Percentiles rank a stretch among this genome's conserved stretches.
These are phyloP conservation scores for Lamellibrachia satsuma DNA, from an alignment of 2,888 invertebrate species.

Conservation along the genomic window DNA sequence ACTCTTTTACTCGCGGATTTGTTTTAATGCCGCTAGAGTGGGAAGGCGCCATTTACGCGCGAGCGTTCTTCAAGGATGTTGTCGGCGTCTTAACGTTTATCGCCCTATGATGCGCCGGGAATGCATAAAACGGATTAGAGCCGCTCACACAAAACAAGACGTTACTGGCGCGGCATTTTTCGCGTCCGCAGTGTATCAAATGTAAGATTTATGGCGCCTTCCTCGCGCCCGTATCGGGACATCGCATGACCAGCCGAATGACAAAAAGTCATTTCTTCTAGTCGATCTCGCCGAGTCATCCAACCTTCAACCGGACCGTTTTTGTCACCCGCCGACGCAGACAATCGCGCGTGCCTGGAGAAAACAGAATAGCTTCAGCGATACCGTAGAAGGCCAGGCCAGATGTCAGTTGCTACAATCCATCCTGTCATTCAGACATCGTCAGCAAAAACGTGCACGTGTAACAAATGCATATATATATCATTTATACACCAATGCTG, in stretches of 20 bases:
- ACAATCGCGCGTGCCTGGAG: slow-evolving; percentile 6
- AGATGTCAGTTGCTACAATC: background rate
- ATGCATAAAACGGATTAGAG: slow-evolving; percentile 11
- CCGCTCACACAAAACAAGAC: background rate
- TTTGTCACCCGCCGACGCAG: background rate
- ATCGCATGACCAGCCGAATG: background rate
- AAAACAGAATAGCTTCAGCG: background rate
- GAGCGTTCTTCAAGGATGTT: background rate
- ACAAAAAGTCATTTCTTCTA: background rate
- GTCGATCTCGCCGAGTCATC: slow-evolving; percentile 6
- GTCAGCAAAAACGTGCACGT: background rate
- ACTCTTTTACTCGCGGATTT: background rate
- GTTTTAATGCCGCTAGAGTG: slow-evolving; percentile 3
- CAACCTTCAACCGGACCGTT: background rate
- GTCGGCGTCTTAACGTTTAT: slow-evolving; percentile 3
- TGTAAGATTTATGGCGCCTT: slow-evolving; percentile 3
- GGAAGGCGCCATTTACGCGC: background rate
- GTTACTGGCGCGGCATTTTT: background rate
- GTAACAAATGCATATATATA: background rate
- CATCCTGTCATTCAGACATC: background rate
- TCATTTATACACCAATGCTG: background rate
- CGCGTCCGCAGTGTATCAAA: background rate
- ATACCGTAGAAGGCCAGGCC: background rate
- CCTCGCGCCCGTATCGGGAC: background rate
- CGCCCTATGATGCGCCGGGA: background rate